A percentile compares a stretch with the other conserved stretches of the same genome.
phyloP scores from a whole-genome alignment of 2,888 invertebrate genomes.

The Portevinia maculata region DNA sequence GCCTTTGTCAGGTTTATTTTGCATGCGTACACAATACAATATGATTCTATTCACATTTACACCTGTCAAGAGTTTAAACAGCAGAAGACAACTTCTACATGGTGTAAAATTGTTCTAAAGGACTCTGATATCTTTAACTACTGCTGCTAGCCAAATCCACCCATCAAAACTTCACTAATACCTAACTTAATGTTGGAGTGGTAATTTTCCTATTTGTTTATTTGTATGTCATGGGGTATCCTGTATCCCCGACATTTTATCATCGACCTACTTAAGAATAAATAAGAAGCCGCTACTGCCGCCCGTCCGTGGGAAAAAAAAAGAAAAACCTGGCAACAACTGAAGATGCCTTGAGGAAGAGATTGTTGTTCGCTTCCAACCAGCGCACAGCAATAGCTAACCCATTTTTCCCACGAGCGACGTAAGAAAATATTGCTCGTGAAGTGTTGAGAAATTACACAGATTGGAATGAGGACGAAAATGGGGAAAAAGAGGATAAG shows the following conservation, averaged over 20 bases:
- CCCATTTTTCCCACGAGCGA: slow-evolving; percentile 49
- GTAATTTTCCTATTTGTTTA: not conserved
- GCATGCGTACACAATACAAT: slow-evolving; percentile 8
- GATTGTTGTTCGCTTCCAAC: slow-evolving; percentile 25
- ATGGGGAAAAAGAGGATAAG: slow-evolving; percentile 27
- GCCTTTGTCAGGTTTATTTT: slow-evolving; percentile 34
- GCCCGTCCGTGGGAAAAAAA: not conserved
- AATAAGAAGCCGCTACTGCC: not conserved
- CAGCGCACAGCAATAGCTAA: slow-evolving; percentile 46
- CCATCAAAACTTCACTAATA: slow-evolving; percentile 64
- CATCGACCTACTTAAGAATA: slow-evolving; percentile 34
- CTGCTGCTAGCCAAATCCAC: slow-evolving; percentile 51
- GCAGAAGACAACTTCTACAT: slow-evolving; percentile 36
- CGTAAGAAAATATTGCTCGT: slow-evolving; percentile 57
- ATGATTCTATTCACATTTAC: no score
- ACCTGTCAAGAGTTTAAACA: slow-evolving; percentile 63
- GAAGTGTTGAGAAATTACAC: slow-evolving; percentile 73
- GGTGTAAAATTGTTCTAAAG: slow-evolving; percentile 32
- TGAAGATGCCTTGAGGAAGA: slow-evolving; percentile 47
- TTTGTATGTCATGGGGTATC: not conserved
- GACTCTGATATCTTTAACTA: not conserved
- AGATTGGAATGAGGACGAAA: slow-evolving; percentile 41
- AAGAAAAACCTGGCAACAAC: slow-evolving; percentile 50
- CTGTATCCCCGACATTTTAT: slow-evolving; percentile 26
- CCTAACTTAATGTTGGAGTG: slow-evolving; percentile 25